phyloP scores from a whole-genome alignment of 1,140 invertebrate species.

The Heliconius melpomene region DNA sequence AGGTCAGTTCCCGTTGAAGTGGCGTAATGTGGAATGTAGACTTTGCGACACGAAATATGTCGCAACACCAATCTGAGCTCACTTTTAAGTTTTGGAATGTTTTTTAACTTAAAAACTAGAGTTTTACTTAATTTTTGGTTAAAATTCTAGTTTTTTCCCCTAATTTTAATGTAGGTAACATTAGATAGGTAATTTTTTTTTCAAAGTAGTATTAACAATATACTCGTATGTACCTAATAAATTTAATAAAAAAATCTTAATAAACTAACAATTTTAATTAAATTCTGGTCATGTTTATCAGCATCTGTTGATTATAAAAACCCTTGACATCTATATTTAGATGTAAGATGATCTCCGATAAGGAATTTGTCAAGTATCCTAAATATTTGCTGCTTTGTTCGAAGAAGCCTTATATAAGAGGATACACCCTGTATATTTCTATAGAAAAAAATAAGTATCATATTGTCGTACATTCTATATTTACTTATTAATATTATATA shows the following conservation, averaged over 20 bases:
- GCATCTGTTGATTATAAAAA: not conserved
- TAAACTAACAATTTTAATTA: not conserved
- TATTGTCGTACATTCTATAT: no score
- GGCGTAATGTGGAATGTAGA: slow-evolving; percentile 26
- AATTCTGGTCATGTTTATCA: not conserved
- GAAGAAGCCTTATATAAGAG: slow-evolving; percentile 23
- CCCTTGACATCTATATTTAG: slow-evolving; percentile 12
- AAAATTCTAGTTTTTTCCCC: no score
- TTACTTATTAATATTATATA: no score
- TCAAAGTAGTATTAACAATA: no score
- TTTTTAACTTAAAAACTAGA: no score
- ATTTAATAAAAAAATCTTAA: not conserved
- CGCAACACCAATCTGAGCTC: slow-evolving; percentile 15
- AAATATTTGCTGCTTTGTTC: slow-evolving; percentile 31
- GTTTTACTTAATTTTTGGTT: no score
- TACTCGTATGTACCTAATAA: no score
- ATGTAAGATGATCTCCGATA: slow-evolving; percentile 27
- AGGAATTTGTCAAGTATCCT: slow-evolving; percentile 25
- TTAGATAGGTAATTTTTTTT: no score
- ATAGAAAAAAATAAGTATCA: not conserved
- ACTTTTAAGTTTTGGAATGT: not conserved
- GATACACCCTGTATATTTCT: slow-evolving; percentile 15
- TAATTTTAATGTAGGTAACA: no score
- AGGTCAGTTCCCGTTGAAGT: slow-evolving; percentile 36
- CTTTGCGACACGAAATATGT: slow-evolving; percentile 27